Evolutionary conservation across 1,140 invertebrate species (phyloP), one percentile per base, ranked within the genome.

Genomic region (Calycopis cecrops): DNA sequence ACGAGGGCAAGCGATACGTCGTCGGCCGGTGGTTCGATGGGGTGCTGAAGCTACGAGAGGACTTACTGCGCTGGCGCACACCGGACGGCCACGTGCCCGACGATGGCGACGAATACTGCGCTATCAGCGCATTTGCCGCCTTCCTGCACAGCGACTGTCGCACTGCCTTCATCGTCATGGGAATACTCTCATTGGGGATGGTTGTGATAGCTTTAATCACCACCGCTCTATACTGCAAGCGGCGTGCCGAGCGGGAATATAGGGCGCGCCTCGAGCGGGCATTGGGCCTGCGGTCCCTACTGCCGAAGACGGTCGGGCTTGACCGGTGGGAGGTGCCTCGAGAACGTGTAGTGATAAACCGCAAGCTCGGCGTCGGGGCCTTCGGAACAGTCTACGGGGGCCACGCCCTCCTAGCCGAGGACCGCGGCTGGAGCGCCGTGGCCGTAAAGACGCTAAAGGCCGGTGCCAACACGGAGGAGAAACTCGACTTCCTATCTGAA

Each of bases 401-500:
- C 0, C 67, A 76, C 49, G 93, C 93, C 0, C 88, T 91, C 35
- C 89, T 95, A 14, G 83, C 90, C 8, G 90, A 91, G 7, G 91
- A 88, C 0, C 90, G 90, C 35, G 92, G 91, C n/a, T 97, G 95
- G 95, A 91, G 93, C 0, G 93, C 95, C 1, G 95, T 97, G 0
- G 97, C 96, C 9, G 96, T 98, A 0, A 98, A 98, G 84, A 97
- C 96, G 0, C 86, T 98, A 0, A 97, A 98, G 79, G 82, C 92
- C 9, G 94, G 94, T 0, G 94, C 94, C 1, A 92, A 91, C 0
- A 92, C 92, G 7, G 96, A 97, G 66, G 94, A 97, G 71, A 96
- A 97, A 76, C 79, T 97, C n/a, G 96, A 98, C 76, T 98, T 98
- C 65, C 87, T 98, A n/a, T 94, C 94, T 52, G 97, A 98, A 78